These are phyloP conservation scores for Arvicanthis niloticus DNA, from an alignment of 2,113 vertebrate genomes.

Conservation along the genomic window DNA sequence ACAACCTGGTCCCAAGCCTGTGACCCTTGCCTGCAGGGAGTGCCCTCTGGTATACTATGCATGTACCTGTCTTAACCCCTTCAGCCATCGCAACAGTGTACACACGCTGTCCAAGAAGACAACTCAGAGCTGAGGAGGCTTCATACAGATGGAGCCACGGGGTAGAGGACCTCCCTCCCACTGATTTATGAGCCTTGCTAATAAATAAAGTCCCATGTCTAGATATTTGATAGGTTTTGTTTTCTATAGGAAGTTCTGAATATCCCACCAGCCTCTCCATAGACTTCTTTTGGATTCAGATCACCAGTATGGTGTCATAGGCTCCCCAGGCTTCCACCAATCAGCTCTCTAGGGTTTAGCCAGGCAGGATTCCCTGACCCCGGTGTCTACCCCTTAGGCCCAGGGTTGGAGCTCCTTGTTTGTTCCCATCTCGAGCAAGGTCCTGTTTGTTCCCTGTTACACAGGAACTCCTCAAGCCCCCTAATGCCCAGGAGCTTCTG, in stretches of 20 bases:
- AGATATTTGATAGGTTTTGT: background rate
- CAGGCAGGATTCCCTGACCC: background rate
- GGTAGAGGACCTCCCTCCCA: background rate
- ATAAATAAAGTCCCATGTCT: background rate
- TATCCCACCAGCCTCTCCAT: background rate
- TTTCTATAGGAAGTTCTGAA: slow-evolving; percentile 12
- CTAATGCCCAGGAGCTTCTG: background rate
- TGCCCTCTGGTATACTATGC: background rate
- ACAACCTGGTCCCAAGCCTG: background rate
- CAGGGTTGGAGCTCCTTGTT: background rate
- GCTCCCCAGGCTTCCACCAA: background rate
- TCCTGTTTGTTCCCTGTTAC: background rate
- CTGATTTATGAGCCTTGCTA: background rate
- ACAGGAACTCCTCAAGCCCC: background rate
- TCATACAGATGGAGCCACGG: background rate
- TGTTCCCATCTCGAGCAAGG: background rate
- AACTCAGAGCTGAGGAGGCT: background rate
- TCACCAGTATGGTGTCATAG: background rate
- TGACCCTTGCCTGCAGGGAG: background rate
- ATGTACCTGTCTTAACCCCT: background rate
- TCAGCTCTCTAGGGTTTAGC: background rate
- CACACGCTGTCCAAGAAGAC: too few species aligned
- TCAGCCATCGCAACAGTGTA: background rate
- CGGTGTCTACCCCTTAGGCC: background rate
- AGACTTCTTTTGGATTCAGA: background rate